Evolutionary conservation across 2,888 invertebrate species (phyloP), one percentile per base, ranked within the genome.

Genomic region (Macaria notata): DNA sequence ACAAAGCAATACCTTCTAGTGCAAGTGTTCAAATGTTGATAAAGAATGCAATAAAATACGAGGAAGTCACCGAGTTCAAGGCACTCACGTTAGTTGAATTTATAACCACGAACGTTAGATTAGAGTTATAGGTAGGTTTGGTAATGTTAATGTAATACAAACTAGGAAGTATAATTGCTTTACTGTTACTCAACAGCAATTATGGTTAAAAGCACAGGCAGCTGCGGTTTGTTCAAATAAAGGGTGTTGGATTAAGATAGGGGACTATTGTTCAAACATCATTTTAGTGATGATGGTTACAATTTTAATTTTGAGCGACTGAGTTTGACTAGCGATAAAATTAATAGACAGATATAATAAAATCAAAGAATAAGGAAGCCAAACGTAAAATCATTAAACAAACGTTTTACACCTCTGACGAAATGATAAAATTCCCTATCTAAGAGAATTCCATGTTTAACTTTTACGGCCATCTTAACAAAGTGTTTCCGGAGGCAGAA

Each of bases 381-480:
- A 19, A 31, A 50, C 43, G 29, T 19, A 31, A 42, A 8, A 38
- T 33, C 19, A 38, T 9, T 19, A 39, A 43, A 51, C 41, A 55
- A 39, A 42, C 38, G 33, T 48, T 46, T 31, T 44, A 41, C 33
- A 45, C 33, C 31, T 54, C 41, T 42, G n/a, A 46, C 42, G 36
- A 58, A 43, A 50, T 54, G 45, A 59, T 58, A 55, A 55, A 55
- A 49, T 31, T 41, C 39, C 39, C 19, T 39, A 56, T 41, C 31
- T 52, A 44, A 51, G 54, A 49, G 61, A 46, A 58, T 59, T 50
- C 50, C 36, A 58, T 54, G 56, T 70, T 73, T 55, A 52, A 73
- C 68, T 79, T 78, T 78, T 75, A 79, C 73, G 69, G 66, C 64
- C 66, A 67, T 69, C 71, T 72, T 73, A 74, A 76, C 66, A 73